Percentiles rank a stretch among this genome's conserved stretches.
Evolutionary conservation across 2,797 vertebrate genomes (phyloP).

Genomic region (Esox masquinongy): DNA sequence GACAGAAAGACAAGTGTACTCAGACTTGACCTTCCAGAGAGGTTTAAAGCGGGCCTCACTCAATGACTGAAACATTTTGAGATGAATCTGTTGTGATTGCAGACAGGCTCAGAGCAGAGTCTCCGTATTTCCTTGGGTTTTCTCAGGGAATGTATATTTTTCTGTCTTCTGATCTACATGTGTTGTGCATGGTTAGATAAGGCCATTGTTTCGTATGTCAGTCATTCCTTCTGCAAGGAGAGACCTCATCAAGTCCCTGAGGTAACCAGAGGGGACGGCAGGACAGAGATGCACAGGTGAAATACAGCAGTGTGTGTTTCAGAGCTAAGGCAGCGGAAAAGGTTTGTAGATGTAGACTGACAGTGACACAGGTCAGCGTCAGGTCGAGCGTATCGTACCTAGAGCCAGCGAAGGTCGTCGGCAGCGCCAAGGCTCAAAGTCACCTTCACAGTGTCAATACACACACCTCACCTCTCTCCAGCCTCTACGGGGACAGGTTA

Average conservation of each 20-base stretch:
- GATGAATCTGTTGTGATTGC: not conserved
- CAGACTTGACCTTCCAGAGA: conserved; percentile 5
- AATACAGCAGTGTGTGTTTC: not conserved
- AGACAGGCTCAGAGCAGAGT: not conserved
- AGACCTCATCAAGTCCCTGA: not conserved
- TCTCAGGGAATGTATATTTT: no score
- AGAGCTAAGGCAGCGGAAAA: conserved; percentile 1
- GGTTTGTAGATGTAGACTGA: not conserved
- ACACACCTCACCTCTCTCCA: conserved; percentile 41
- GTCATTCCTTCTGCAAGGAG: not conserved
- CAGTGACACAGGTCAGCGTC: conserved; percentile 13
- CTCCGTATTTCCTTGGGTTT: not conserved
- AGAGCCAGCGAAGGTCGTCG: conserved; percentile 43
- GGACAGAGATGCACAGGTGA: not conserved
- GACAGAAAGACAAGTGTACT: conserved; percentile 41
- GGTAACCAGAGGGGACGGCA: not conserved
- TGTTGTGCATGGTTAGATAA: not conserved
- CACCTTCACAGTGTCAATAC: conserved; percentile 66
- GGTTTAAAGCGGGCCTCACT: conserved; percentile 6
- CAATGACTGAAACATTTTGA: not conserved
- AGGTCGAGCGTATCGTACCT: conserved; percentile 7
- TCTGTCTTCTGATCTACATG: not conserved
- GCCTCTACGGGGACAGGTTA: not conserved
- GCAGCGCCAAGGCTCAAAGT: conserved; percentile 64
- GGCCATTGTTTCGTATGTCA: not conserved